These are phyloP conservation scores for Bradynema listronoti DNA, from an alignment of 1,140 invertebrate species.

Conservation along the genomic window DNA sequence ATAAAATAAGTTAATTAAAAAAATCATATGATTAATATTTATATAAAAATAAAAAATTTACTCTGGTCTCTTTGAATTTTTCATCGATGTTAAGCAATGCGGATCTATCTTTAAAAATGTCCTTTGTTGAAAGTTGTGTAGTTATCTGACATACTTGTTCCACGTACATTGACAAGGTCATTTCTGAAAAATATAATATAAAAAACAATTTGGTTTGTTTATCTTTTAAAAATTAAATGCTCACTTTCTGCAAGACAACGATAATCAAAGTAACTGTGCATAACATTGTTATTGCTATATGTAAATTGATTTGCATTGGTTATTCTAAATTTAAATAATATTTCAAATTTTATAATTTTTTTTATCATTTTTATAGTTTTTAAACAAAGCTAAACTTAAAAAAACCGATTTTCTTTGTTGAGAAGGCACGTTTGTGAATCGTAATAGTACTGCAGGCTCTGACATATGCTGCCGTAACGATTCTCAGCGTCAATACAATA, in stretches of 20 bases:
- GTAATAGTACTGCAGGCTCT: slow-evolving; percentile 51
- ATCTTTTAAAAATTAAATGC: not conserved
- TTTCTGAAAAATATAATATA: too few relatives aligned
- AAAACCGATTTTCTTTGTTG: slow-evolving; percentile 50
- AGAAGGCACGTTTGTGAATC: slow-evolving; percentile 50
- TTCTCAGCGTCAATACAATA: slow-evolving; percentile 46
- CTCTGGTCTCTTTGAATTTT: not conserved
- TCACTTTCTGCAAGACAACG: slow-evolving; percentile 40
- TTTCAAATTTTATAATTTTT: not conserved
- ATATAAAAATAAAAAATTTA: too few relatives aligned
- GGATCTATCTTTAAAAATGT: not conserved
- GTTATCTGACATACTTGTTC: slow-evolving; percentile 21
- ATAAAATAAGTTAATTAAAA: too few relatives aligned
- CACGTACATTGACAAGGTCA: slow-evolving; percentile 28
- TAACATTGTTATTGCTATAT: slow-evolving; percentile 24
- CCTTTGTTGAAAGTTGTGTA: not conserved
- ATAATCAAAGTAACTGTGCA: slow-evolving; percentile 53
- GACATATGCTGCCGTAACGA: slow-evolving; percentile 49
- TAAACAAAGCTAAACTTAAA: too few relatives aligned
- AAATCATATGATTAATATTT: too few relatives aligned
- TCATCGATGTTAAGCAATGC: slow-evolving; percentile 30
- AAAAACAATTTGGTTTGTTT: slow-evolving; percentile 16
- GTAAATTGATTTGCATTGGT: slow-evolving; percentile 51
- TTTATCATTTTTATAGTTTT: too few relatives aligned
- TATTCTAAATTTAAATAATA: slow-evolving; percentile 25